Evolutionary conservation across 1,140 invertebrate species (phyloP), one percentile per base, ranked within the genome.

Genomic region (Camponotus floridanus): DNA sequence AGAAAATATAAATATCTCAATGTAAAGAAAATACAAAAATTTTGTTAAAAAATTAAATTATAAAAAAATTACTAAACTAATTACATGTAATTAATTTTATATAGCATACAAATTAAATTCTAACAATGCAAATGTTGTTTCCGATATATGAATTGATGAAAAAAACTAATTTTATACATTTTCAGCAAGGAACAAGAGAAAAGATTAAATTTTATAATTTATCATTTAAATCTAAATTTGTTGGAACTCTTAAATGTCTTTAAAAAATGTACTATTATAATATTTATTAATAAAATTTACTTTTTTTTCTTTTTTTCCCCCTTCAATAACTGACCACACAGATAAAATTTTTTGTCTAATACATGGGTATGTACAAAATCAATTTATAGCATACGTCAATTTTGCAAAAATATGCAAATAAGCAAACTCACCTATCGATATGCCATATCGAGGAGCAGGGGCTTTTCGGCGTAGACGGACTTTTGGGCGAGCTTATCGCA

Each of bases 371-470:
- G 3, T n/a, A 3, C 36, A 18, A 18, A 1, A 13, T 48, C 61
- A 70, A 68, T 55, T 51, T 65, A 51, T 48, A 78, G 3, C 3
- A 73, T 15, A 51, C 13, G 3, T 71, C 1, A 21, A 33, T 45
- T 18, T 39, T 0, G n/a, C 48, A n/a, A 70, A 26, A 31, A 70
- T 57, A 70, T 1, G 3, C 18, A 80, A 21, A 45, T 15, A 51
- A 65, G n/a, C 0, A 45, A 45, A 84, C 91, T 89, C 84, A 92
- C 91, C 86, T 86, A 36, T 36, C 51, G 51, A 45, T 4, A n/a
- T 84, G 86, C 85, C 87, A 89, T 0, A 2, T 86, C 7, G 76
- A 62, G 15, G 21, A 76, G 3, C 15, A 33, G 3, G 48, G 15
- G 18, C 9, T 78, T 78, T 84, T 88, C 6, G 87, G 67, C 31